Base-by-base conservation (phyloP, 2,113 vertebrate genomes). In the Mustela lutreola region DNA sequence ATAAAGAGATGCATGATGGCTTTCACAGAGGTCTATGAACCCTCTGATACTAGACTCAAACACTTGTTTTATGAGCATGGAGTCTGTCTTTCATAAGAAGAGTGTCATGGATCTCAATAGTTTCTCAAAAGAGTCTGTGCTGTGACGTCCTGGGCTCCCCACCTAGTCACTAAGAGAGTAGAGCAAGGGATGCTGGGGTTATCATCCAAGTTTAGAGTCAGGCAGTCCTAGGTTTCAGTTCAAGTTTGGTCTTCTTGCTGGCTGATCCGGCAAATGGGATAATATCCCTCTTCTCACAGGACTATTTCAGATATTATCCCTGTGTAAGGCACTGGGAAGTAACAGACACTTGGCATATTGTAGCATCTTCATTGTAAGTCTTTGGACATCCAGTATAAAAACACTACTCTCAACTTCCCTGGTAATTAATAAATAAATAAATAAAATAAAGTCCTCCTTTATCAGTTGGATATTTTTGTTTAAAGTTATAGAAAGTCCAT, bases 131-230 rank as follows among this genome's bases (percentile, higher is more conserved):
- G 63, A 94, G 10, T n/a, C 62, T 67, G 12, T 63, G 33, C 18
- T 50, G 42, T 58, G 24, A 45, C 8, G 0, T 31, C 1, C 33
- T n/a, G 14, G 7, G 75, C 6, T 2, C 7, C 4, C 31, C 6
- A 2, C 5, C 7, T 48, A n/a, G 31, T 50, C 65, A 60, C 11
- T 2, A 4, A 0, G 56, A 31, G 18, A 48, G 42, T 2, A 42
- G 42, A 3, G 4, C 4, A 33, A 11, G 10, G 8, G 18, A 5
- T 11, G 2, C 24, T 9, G 19, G 11, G 24, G 19, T 0, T 2
- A 12, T 5, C 1, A 1, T 5, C 18, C 19, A 6, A 33, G 5
- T 22, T 7, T 31, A 48, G 63, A 36, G 45, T 26, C 33, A 73
- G 42, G 28, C 10, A 19, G 56, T 60, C 11, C 11, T n/a, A 15